Base-by-base conservation (phyloP, 2,113 vertebrate genomes). In the Dipodomys merriami region DNA sequence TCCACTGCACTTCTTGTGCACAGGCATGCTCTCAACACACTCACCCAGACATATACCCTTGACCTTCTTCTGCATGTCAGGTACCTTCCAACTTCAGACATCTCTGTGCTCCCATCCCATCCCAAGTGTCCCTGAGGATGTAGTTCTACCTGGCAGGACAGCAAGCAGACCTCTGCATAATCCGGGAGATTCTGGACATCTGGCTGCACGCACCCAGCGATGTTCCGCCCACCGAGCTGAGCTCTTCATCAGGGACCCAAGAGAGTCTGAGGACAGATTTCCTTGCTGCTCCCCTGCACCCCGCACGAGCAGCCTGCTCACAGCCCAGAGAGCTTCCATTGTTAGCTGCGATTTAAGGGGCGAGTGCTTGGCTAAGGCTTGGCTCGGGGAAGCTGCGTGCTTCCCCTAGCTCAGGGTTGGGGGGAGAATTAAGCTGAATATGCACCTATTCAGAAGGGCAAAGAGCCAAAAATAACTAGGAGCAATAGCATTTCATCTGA, bases 401-500 rank as follows among this genome's bases (percentile, higher is more conserved):
- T 79, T 85, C 73, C 60, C 71, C 67, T 73, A 30, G 79, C 94
- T 90, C 93, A 20, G 90, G 83, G 71, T 83, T 10, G 76, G 79
- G 88, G 86, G 46, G 35, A 83, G 79, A 87, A 96, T 23, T 16
- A 82, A 96, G 96, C 94, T 91, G 95, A 93, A 95, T 88, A 49
- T 84, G 90, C 88, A 96, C 96, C 96, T 97, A 93, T 95, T 83
- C 85, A 67, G 95, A 95, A 97, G 93, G 96, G 96, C 96, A 97
- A 96, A 78, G 90, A 97, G 90, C 96, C 97, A 96, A 95, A 96
- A 97, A 97, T 96, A 97, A 92, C 95, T 33, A 67, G 86, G 88
- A 95, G 96, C 94, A 94, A 88, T 27, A 95, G 87, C 94, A 91
- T 95, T 93, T 96, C 92, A 95, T 92, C 83, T 96, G 96, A 97